Evolutionary conservation across 1,140 invertebrate genomes (phyloP).

Genomic region (Cephus cinctus): DNA sequence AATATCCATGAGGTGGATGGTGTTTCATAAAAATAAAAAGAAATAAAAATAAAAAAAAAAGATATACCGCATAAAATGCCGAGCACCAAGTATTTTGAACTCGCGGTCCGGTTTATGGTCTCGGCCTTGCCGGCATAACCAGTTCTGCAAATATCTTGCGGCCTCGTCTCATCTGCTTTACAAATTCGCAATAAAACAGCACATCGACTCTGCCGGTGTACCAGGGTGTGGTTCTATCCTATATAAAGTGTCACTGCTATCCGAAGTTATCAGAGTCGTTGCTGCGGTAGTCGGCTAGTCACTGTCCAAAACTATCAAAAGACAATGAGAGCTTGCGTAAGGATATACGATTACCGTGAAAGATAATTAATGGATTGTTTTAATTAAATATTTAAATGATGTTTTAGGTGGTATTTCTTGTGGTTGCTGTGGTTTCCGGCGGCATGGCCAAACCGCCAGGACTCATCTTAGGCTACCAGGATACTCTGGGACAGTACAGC

Average conservation of each 20-base stretch:
- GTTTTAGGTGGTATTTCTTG: slow-evolving; percentile 21
- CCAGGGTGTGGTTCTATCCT: background rate
- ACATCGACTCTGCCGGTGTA: background rate
- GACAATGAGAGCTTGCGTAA: slow-evolving; percentile 6
- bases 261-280: slow-evolving; percentile 1
- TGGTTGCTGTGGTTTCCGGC: slow-evolving; percentile 15
- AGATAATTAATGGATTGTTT: background rate
- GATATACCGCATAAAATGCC: too few relatives aligned
- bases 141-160: slow-evolving; percentile 2
- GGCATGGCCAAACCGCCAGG: slow-evolving; percentile 14
- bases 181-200: slow-evolving; percentile 7
- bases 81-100: slow-evolving; percentile 2
- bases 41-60: too few relatives aligned
- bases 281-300: slow-evolving; percentile 3
- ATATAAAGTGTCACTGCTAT: slow-evolving; percentile 8
- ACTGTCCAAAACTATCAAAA: background rate
- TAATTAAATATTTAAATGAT: slow-evolving; percentile 5
- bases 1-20: too few relatives aligned
- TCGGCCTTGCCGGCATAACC: background rate
- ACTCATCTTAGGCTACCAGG: slow-evolving; percentile 50
- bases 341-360: background rate
- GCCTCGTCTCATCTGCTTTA: slow-evolving; percentile 10
- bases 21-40: too few relatives aligned
- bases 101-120: slow-evolving; percentile 4
- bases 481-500: slow-evolving; percentile 56